phyloP scores from a whole-genome alignment of 2,113 vertebrate genomes.

The Cheirogaleus medius region DNA sequence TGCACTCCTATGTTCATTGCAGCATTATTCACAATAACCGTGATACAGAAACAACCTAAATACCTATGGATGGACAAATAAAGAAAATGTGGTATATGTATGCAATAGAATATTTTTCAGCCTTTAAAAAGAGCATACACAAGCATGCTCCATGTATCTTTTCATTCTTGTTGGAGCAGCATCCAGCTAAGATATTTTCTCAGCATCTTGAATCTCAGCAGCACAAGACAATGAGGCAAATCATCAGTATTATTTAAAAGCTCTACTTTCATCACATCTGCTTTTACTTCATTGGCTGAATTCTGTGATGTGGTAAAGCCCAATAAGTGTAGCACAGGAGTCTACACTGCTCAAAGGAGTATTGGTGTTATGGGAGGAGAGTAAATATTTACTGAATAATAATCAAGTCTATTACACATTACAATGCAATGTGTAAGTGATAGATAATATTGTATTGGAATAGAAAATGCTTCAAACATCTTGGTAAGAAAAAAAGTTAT shows the following conservation, averaged over 20 bases:
- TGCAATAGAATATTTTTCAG: background rate
- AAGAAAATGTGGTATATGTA: background rate
- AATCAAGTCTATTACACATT: background rate
- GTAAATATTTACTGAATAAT: background rate
- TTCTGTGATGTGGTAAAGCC: background rate
- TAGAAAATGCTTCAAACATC: background rate
- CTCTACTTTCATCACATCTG: background rate
- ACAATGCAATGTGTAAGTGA: background rate
- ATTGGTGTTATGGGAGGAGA: background rate
- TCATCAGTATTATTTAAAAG: background rate
- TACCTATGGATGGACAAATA: background rate
- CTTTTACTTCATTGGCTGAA: background rate
- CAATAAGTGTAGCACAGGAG: background rate
- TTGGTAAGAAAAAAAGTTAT: background rate
- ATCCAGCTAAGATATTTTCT: background rate
- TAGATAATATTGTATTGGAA: background rate
- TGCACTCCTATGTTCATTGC: background rate
- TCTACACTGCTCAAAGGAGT: background rate
- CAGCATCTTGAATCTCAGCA: background rate
- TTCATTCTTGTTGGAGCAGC: background rate
- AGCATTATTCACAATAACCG: background rate
- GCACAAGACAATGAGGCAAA: background rate
- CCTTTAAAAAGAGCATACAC: background rate
- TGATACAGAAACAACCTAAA: background rate
- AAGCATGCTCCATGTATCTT: background rate